Base-by-base conservation (phyloP, 2,113 vertebrate genomes). In the Otis tarda region DNA sequence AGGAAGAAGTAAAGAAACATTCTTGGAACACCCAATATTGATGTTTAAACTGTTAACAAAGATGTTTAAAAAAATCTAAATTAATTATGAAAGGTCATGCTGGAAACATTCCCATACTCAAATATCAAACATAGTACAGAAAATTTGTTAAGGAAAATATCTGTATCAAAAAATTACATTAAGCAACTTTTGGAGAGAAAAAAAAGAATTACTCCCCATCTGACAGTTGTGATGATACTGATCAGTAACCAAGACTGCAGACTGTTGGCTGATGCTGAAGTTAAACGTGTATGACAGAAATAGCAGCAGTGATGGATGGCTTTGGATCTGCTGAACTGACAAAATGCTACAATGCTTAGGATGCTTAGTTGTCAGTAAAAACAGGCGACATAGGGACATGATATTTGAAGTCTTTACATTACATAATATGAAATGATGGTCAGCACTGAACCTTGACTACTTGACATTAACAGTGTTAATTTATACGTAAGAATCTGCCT, bases 251-350 rank as follows among this genome's bases (percentile, higher is more conserved):
- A 97, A 95, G 91, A 82, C 92, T 96, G 90, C 89, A 95, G 92
- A 81, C 88, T 94, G 77, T 95, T 97, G 97, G 92, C 95, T 97
- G 96, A 93, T 96, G 94, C 95, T 97, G 95, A 98, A 97, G 94
- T 97, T 98, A 98, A 98, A 90, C 41, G 84, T 4, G 0, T 96
- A 92, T 98, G 98, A 98, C 98, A 98, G 97, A 97, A 97, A 75
- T 81, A 91, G 87, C 93, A 97, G 93, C 94, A 63, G 93, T 98
- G 98, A 98, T 98, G 96, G 97, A 98, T 98, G 92, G 65, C 94
- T 97, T 94, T 71, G 78, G 86, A 95, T 95, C 95, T 16, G 56
- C 97, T 92, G 90, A 97, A 94, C 95, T 97, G 97, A 97, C 96
- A 97, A 96, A 97, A 97, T 82, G 63, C 96, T 91, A 47, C 87